Evolutionary conservation across 1,140 invertebrate genomes (phyloP).

Genomic region (Cataglyphis hispanica): DNA sequence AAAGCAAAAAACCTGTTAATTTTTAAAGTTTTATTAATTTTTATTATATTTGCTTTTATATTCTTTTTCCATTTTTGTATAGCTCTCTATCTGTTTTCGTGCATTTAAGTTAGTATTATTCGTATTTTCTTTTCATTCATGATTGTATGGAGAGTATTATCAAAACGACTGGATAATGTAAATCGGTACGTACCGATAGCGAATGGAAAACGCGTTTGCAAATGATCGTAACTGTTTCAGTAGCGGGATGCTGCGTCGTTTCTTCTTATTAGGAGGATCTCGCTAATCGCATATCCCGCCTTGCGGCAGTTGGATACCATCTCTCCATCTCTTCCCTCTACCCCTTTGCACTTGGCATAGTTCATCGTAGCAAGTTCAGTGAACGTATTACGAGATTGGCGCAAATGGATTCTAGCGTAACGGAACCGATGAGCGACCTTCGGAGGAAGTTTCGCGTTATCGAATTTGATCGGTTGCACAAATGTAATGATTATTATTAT

Average conservation of each 20-base stretch:
- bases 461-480: not conserved
- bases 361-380: conserved; percentile 57
- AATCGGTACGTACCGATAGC: not conserved
- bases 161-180: not conserved
- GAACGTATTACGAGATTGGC: conserved; percentile 47
- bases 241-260: conserved; percentile 80
- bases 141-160: not conserved
- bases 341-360: conserved; percentile 32
- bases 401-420: conserved; percentile 63
- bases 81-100: not conserved
- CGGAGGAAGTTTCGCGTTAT: conserved; percentile 21
- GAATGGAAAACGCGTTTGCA: conserved; percentile 42
- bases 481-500: not conserved
- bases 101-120: not conserved
- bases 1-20: no score
- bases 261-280: conserved; percentile 82
- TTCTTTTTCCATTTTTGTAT: not conserved
- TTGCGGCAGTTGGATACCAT: not conserved
- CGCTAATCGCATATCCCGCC: conserved; percentile 74
- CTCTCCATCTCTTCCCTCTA: not conserved
- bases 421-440: conserved; percentile 67
- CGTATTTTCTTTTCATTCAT: not conserved
- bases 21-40: not conserved
- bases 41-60: not conserved
- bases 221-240: conserved; percentile 83